Base-by-base conservation (phyloP, 2,888 invertebrate species). In the Cheilosia scutellata region DNA sequence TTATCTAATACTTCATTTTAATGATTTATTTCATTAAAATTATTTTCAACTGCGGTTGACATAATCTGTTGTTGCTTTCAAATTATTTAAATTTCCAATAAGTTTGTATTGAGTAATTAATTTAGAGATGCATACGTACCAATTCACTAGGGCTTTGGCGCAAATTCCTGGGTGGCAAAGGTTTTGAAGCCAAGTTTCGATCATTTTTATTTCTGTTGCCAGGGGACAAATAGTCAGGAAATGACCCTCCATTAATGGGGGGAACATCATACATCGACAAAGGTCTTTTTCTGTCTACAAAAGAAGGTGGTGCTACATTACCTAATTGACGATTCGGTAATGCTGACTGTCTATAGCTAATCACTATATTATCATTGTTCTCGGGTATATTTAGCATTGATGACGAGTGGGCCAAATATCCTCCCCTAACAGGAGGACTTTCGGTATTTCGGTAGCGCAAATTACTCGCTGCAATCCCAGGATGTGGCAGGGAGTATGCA, bases 401-500 rank as follows among this genome's bases (percentile, higher is more conserved):
- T 78, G 88, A 88, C 44, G 89, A 87, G 78, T 88, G 88, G 13
- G 88, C 62, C 63, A 82, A 44, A 25, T 86, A 82, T 2, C 68
- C 77, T 13, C 44, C 62, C 16, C 70, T 70, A 7, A 87, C 40
- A 9, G 89, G 87, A 37, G 86, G 72, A 49, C 71, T 82, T 76
- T 88, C 80, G 53, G 76, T 87, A 58, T 82, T 87, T 68, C 84
- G 80, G 80, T 88, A 89, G 49, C 89, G 87, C 84, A 75, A 75
- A 83, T 89, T 89, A 66, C 89, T 89, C 5, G 88, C 88, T 40
- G 88, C 88, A 72, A 89, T 88, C n/a, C 88, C 88, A 44, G 89
- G 89, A 88, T 89, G 89, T 27, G 89, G 89, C 33, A 89, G 77
- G 6, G 89, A 89, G 79, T 89, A 88, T 49, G 89, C 88, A 79